Base-by-base conservation (phyloP, 2,113 vertebrate genomes). In the Rhadina sibilatrix region DNA sequence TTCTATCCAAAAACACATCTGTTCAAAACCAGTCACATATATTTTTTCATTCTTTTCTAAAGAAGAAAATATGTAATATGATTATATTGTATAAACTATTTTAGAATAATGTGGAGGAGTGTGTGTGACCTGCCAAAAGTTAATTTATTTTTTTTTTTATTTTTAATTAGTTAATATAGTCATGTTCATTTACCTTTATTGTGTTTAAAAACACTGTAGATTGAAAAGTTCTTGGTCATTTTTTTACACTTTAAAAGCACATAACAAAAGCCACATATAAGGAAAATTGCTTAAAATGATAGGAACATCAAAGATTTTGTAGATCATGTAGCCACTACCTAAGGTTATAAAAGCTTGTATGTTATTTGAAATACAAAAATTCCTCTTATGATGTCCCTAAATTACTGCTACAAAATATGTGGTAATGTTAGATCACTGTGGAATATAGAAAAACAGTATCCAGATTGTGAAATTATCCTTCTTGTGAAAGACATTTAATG, bases 281-380 rank as follows among this genome's bases (percentile, higher is more conserved):
- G 4, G 88, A 97, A 95, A 96, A 95, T 95, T 91, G 60, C 37
- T 76, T 87, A 89, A 94, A 96, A 95, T 95, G 20, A 87, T 91
- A 72, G 59, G 35, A 28, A 96, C 91, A 95, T 97, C 91, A 97
- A 97, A 96, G 95, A 92, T 90, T 92, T 89, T 95, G 80, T 78
- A 92, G 77, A 81, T 46, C 74, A 82, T 56, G 42, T 88, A 95
- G 83, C 89, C 53, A 72, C 63, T 95, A 31, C 47, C 74, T 82
- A 47, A 92, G 83, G 78, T 92, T 95, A 87, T 81, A 89, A 90
- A 95, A 93, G 80, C 52, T 93, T 72, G 37, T 89, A 46, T 19
- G 15, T 81, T 90, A 91, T 94, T 93, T 93, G 87, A 93, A 95
- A 96, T 88, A 90, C 40, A 93, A 91, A 85, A 93, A 56, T 30